These are phyloP conservation scores for Vespertilio murinus DNA, from an alignment of 2,797 vertebrate genomes.

Conservation along the genomic window DNA sequence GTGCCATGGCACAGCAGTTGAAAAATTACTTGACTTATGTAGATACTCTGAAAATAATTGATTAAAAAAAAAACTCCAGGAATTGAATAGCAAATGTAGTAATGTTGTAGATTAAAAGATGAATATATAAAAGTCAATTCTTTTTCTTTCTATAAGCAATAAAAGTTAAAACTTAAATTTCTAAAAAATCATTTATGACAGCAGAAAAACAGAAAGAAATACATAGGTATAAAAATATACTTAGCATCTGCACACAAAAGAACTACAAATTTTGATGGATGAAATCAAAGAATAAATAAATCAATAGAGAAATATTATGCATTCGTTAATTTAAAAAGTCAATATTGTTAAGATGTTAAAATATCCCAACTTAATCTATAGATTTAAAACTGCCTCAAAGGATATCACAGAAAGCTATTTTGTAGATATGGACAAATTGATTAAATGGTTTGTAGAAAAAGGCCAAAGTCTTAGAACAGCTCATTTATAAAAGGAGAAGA, in stretches of 20 bases:
- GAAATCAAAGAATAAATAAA: neutral
- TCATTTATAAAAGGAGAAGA: neutral
- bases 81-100: neutral
- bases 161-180: neutral
- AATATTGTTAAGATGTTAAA: neutral
- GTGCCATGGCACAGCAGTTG: neutral
- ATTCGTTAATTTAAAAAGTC: neutral
- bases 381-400: neutral
- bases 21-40: neutral
- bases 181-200: neutral
- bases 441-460: neutral
- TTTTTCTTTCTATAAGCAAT: neutral
- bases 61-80: neutral
- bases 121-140: neutral
- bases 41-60: neutral
- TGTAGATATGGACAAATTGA: neutral
- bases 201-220: neutral
- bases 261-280: neutral
- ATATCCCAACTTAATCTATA: neutral
- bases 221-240: neutral
- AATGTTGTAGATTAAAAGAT: neutral
- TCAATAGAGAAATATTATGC: neutral
- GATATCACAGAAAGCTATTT: neutral
- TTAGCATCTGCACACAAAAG: neutral
- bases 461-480: neutral